A percentile compares a stretch with the other conserved stretches of the same genome.
Evolutionary conservation across 1,140 invertebrate genomes (phyloP).

Genomic region (Mycetomoellerius zeteki): DNA sequence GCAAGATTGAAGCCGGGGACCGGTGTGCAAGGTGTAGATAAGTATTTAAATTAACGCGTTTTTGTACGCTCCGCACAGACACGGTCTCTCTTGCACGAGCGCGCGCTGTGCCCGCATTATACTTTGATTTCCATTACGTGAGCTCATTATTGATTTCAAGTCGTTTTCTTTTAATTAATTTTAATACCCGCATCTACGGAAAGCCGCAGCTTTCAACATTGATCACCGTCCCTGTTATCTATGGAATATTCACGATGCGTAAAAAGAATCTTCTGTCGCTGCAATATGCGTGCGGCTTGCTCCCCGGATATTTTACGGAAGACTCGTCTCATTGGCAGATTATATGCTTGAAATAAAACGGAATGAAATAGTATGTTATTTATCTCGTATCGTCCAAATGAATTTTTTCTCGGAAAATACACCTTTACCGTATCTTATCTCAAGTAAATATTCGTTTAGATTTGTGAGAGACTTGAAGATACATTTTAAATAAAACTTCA

Average conservation of each 20-base stretch:
- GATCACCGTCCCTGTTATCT: neutral
- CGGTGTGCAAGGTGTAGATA: constrained; percentile 68
- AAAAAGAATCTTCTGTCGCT: constrained; percentile 16
- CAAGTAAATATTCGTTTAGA: constrained; percentile 22
- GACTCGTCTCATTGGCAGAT: constrained; percentile 43
- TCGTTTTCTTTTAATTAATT: constrained; percentile 51
- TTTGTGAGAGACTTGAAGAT: neutral
- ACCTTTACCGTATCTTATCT: constrained; percentile 4
- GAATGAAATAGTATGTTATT: constrained; percentile 44
- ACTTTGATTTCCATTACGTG: constrained; percentile 56
- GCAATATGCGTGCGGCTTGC: constrained; percentile 8
- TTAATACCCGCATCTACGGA: constrained; percentile 18
- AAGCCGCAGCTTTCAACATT: neutral
- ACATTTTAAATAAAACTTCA: neutral
- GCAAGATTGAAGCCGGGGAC: constrained; percentile 53
- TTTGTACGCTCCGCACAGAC: neutral
- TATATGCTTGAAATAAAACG: constrained; percentile 29
- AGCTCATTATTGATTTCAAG: constrained; percentile 51
- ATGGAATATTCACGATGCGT: constrained; percentile 23
- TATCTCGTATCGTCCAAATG: constrained; percentile 27
- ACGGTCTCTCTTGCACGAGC: neutral
- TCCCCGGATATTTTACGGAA: constrained; percentile 12
- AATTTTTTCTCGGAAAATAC: constrained; percentile 12
- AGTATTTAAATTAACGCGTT: constrained; percentile 72
- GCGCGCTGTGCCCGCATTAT: constrained; percentile 14